phyloP scores from a whole-genome alignment of 2,888 invertebrate genomes.

The Eupsilia transversa region DNA sequence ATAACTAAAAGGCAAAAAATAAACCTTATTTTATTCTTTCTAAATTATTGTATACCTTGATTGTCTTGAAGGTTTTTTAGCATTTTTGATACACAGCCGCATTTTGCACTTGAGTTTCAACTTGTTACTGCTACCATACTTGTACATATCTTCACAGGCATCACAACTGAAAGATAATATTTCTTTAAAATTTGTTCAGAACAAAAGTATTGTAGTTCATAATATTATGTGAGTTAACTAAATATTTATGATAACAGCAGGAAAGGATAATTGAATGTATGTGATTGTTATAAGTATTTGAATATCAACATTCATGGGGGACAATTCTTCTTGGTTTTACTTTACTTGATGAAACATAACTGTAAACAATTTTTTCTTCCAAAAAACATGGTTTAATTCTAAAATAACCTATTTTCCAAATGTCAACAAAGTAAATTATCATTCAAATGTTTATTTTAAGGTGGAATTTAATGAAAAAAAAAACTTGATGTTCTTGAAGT shows the following conservation, averaged over 20 bases:
- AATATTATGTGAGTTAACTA: conserved; percentile 52
- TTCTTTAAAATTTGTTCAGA: conserved; percentile 17
- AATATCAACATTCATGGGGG: conserved; percentile 6
- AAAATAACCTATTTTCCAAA: neutral
- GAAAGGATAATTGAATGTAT: conserved; percentile 25
- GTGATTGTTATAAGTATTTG: conserved; percentile 35
- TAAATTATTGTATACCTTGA: conserved; percentile 77
- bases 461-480: too few species aligned
- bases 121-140: conserved; percentile 88
- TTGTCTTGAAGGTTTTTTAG: conserved; percentile 80
- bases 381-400: neutral
- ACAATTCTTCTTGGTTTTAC: neutral
- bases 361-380: neutral
- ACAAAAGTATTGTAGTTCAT: conserved; percentile 57
- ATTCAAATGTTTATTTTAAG: too few species aligned
- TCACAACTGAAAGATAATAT: conserved; percentile 81
- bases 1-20: neutral
- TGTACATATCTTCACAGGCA: conserved; percentile 89
- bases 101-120: conserved; percentile 89
- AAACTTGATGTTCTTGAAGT: neutral
- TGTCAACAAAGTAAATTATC: neutral
- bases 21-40: neutral
- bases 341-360: neutral
- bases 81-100: conserved; percentile 86
- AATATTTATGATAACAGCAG: conserved; percentile 54